Percentiles rank a stretch among this genome's conserved stretches.
Evolutionary conservation across 2,888 invertebrate species (phyloP).

Genomic region (Zelleria hepariella): DNA sequence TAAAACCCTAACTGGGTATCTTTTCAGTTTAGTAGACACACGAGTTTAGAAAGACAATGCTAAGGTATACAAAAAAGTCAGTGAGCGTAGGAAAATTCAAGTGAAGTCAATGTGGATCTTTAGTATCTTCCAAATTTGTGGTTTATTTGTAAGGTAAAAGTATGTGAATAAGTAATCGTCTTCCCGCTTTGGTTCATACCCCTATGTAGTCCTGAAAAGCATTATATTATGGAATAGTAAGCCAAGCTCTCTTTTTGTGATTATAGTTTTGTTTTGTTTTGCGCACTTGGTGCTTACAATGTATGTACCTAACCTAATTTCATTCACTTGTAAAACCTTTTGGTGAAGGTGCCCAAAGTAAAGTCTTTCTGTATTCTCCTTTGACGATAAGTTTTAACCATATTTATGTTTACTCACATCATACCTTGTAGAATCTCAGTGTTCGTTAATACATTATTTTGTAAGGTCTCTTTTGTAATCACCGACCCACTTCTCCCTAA

Average conservation of each 20-base stretch:
- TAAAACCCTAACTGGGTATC: too few species aligned
- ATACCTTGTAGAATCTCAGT: neutral
- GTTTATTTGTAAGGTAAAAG: neutral
- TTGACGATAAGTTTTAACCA: conserved; percentile 6
- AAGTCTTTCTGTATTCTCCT: conserved; percentile 1
- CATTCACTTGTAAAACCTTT: conserved; percentile 1
- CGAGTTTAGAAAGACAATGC: too few species aligned
- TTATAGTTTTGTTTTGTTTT: neutral
- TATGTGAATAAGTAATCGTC: neutral
- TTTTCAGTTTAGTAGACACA: too few species aligned
- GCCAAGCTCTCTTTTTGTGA: neutral
- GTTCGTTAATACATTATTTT: neutral
- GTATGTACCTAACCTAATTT: neutral
- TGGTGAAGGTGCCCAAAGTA: conserved; percentile 13
- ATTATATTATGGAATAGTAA: neutral
- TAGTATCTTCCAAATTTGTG: neutral
- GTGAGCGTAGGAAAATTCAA: too few species aligned
- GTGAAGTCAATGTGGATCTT: neutral
- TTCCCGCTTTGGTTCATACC: neutral
- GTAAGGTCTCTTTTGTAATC: conserved; percentile 17
- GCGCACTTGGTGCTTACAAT: neutral
- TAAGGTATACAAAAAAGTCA: too few species aligned
- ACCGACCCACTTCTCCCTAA: conserved; percentile 47
- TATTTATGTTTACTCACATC: conserved; percentile 4
- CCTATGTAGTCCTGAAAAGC: neutral